These are phyloP conservation scores for Apamea anceps DNA, from an alignment of 2,888 invertebrate species.

Conservation along the genomic window DNA sequence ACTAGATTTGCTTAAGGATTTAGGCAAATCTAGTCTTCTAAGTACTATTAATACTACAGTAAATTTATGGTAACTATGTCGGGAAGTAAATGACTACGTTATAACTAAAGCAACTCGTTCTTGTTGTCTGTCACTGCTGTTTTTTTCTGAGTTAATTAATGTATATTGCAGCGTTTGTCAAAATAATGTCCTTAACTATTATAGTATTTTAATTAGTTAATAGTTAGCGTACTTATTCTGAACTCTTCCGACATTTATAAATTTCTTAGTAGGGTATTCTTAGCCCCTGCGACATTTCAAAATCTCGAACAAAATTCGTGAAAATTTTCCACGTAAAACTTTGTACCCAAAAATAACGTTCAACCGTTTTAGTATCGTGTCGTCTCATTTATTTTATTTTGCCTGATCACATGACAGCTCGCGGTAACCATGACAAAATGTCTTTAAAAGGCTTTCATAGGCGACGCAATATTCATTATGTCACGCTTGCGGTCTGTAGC, in stretches of 20 bases:
- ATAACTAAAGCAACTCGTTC: background rate
- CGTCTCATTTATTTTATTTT: slow-evolving; percentile 51
- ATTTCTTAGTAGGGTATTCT: background rate
- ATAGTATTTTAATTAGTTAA: background rate
- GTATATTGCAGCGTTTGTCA: background rate
- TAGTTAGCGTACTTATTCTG: background rate
- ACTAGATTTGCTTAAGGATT: no score
- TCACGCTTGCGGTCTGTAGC: slow-evolving; percentile 78
- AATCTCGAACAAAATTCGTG: background rate
- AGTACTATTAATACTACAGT: background rate
- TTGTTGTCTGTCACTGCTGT: background rate
- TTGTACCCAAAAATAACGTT: slow-evolving; percentile 2
- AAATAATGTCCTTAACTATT: background rate
- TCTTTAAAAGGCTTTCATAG: slow-evolving; percentile 73
- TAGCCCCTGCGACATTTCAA: background rate
- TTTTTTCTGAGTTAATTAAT: background rate
- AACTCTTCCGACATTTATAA: background rate
- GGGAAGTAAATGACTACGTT: background rate
- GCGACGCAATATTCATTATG: slow-evolving; percentile 79
- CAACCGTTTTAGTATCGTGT: slow-evolving; percentile 2
- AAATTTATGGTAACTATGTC: background rate
- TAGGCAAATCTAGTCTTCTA: background rate
- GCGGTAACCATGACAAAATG: slow-evolving; percentile 65
- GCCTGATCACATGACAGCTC: slow-evolving; percentile 54
- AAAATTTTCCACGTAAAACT: background rate